A percentile compares a stretch with the other conserved stretches of the same genome.
Evolutionary conservation across 2,113 vertebrate species (phyloP).

Genomic region (Tretioscincus oriximinensis): DNA sequence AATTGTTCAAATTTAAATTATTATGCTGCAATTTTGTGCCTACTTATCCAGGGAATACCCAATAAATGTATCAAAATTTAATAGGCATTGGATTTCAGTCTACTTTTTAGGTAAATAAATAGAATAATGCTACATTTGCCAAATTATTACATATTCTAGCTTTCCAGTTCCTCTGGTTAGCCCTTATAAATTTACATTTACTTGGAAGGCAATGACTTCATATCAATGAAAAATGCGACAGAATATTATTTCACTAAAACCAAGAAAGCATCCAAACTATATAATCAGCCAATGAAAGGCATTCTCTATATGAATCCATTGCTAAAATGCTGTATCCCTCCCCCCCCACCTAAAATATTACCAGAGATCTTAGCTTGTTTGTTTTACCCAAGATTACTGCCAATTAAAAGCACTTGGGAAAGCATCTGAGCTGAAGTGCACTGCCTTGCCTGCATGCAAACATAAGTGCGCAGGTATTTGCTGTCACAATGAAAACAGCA

Average conservation of each 20-base stretch:
- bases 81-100: neutral
- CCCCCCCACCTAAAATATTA: neutral
- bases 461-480: neutral
- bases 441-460: neutral
- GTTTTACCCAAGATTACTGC: slow-evolving; percentile 1
- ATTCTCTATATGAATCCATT: neutral
- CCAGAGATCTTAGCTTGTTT: neutral
- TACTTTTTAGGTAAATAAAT: neutral
- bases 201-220: neutral
- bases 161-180: neutral
- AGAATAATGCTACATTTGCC: neutral
- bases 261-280: neutral
- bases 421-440: neutral
- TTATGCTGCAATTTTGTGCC: neutral
- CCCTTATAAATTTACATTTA: neutral
- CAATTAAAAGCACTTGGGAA: slow-evolving; percentile 3
- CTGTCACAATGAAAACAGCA: neutral
- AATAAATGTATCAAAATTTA: neutral
- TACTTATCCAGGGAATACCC: neutral
- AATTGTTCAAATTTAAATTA: neutral
- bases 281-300: neutral
- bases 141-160: neutral
- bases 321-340: neutral
- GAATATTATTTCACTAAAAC: neutral
- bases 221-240: neutral